A percentile compares a stretch with the other conserved stretches of the same genome.
Conservation (phyloP, 2,888 invertebrate genomes). For the Eupithecia dodoneata region DNA sequence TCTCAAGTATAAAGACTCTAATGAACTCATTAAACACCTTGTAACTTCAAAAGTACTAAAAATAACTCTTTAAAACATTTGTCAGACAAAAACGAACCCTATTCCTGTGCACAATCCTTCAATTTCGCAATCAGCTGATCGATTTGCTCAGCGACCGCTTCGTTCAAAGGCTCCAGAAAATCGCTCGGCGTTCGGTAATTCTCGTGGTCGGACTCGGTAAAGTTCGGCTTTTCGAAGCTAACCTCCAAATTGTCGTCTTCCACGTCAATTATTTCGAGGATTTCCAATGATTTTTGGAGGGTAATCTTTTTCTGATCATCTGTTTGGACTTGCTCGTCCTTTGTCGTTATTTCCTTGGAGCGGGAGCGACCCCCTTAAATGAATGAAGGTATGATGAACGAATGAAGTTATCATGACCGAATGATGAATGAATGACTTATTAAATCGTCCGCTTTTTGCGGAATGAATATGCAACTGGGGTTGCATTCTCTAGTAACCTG, state of each 20-base stretch:
- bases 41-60: neutral
- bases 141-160: slow-evolving; percentile 72
- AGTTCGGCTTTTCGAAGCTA: slow-evolving; percentile 68
- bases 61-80: neutral
- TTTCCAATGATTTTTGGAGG: slow-evolving; percentile 67
- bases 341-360: slow-evolving; percentile 53
- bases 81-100: slow-evolving; percentile 48
- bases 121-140: slow-evolving; percentile 74
- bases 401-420: neutral
- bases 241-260: slow-evolving; percentile 58
- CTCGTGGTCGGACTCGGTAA: slow-evolving; percentile 68
- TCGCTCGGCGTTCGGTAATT: slow-evolving; percentile 72
- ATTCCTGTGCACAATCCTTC: slow-evolving; percentile 63
- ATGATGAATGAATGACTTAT: no score
- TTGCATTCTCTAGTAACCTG: no score
- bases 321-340: slow-evolving; percentile 64
- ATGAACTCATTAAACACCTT: neutral
- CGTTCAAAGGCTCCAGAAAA: slow-evolving; percentile 69
- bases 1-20: neutral
- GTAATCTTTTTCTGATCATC: slow-evolving; percentile 52
- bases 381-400: no score
- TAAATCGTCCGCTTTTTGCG: no score
- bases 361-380: slow-evolving; percentile 22
- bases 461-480: no score
- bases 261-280: slow-evolving; percentile 65